Base-by-base conservation (phyloP, 1,140 invertebrate species). In the Orchestia grillus region DNA sequence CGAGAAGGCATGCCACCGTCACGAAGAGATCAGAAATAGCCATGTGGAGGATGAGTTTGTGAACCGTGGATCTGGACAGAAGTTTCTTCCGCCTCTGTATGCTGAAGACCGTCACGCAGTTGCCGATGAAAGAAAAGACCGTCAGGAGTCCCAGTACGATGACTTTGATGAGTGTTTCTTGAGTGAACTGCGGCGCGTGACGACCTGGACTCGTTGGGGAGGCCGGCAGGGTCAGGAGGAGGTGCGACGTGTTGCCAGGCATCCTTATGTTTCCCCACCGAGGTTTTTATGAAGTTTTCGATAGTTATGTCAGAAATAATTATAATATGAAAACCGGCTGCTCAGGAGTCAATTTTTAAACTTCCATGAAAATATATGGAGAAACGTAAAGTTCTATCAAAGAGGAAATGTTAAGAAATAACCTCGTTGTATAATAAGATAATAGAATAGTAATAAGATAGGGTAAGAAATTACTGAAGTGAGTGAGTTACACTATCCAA, bases 1-100 rank as follows among this genome's bases (percentile, higher is more conserved):
- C 98, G 0, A 98, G 98, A 95, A 99, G 98, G 97, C 98, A 99
- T 97, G 98, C 99, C 77, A 98, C 97, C 0, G 98, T 98, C 0
- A 99, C 98, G 15, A 99, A 97, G 4, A 98, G 97, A 97, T 99
- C 98, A 0, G 98, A 98, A 44, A 97, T 97, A 0, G 97, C 97
- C 90, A 98, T 97, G 97, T 99, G 98, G 47, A 98, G 98, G 97
- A 99, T 98, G 77, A 99, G 97, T 43, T 98, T 98, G 97, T 99
- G 98, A 95, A 99, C 98, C 4, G 98, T 98, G 53, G 96, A 98
- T 97, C 96, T 97, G 40, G 96, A 97, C 77, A 97, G 97, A 95
- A 97, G 97, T 95, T 97, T 98, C 97, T 98, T 98, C 96, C 98
- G 98, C 40, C 47, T 42, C 41, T 97, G 97, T 96, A 99, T 98